A percentile compares a stretch with the other conserved stretches of the same genome.
phyloP scores from a whole-genome alignment of 2,888 invertebrate genomes.

The Galerucella nymphaeae region DNA sequence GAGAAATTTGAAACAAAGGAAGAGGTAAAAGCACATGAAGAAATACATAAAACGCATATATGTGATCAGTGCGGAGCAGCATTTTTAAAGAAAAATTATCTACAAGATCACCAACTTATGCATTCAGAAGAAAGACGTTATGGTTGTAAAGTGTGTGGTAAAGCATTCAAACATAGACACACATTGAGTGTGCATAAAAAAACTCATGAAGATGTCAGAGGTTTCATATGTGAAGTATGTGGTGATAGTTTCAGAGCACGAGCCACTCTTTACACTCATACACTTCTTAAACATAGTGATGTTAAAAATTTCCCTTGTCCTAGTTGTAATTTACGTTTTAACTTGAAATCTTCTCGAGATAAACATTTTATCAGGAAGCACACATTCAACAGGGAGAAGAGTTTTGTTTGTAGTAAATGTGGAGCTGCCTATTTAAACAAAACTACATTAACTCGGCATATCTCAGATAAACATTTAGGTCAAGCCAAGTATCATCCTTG shows the following conservation, averaged over 20 bases:
- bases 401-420: conserved; percentile 40
- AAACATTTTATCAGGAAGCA: conserved; percentile 50
- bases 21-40: conserved; percentile 39
- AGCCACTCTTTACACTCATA: conserved; percentile 54
- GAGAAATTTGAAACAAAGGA: conserved; percentile 30
- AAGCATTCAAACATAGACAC: conserved; percentile 52
- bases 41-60: conserved; percentile 46
- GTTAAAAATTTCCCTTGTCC: conserved; percentile 53
- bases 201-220: conserved; percentile 52
- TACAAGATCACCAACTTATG: conserved; percentile 47
- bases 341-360: conserved; percentile 53
- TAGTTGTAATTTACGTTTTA: conserved; percentile 53
- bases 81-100: conserved; percentile 46
- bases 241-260: conserved; percentile 54
- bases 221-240: conserved; percentile 54
- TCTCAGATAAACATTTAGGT: conserved; percentile 41
- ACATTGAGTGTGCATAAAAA: conserved; percentile 53
- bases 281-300: conserved; percentile 51
- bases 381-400: conserved; percentile 36
- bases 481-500: conserved; percentile 36
- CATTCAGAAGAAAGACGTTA: conserved; percentile 51
- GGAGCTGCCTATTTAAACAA: conserved; percentile 41
- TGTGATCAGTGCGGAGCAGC: conserved; percentile 48
- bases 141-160: conserved; percentile 52
- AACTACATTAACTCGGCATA: conserved; percentile 41